A percentile compares a stretch with the other conserved stretches of the same genome.
phyloP scores from a whole-genome alignment of 1,140 invertebrate genomes.

The Tigriopus japonicus region DNA sequence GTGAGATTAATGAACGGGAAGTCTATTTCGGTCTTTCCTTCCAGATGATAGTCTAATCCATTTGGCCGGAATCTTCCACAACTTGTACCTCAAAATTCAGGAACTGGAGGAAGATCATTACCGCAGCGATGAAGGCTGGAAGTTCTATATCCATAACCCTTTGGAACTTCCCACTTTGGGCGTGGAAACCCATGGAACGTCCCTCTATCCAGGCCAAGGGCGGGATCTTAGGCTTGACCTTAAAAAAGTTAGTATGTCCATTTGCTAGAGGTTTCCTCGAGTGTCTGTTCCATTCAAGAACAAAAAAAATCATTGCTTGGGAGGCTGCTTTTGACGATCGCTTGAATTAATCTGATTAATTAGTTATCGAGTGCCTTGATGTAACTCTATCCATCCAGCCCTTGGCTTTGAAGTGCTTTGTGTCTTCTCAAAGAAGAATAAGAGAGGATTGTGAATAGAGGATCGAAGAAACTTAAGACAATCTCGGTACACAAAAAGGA shows the following conservation, averaged over 20 bases:
- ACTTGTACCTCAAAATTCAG: conserved; percentile 3
- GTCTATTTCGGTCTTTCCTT: not conserved
- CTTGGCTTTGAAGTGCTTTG: too few species aligned
- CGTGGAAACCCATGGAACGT: conserved; percentile 1
- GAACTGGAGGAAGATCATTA: not conserved
- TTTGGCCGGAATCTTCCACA: conserved; percentile 7
- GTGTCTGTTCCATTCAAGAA: too few species aligned
- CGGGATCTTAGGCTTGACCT: conserved; percentile 1
- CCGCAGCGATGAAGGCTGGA: not conserved
- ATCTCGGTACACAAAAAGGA: too few species aligned
- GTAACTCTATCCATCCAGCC: too few species aligned
- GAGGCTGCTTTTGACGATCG: too few species aligned
- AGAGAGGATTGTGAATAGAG: too few species aligned
- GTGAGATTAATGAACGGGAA: not conserved
- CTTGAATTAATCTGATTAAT: too few species aligned
- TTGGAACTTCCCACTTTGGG: not conserved
- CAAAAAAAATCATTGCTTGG: too few species aligned
- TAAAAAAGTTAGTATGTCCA: not conserved
- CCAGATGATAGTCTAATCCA: not conserved
- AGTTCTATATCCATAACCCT: not conserved
- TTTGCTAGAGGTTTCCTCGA: not conserved
- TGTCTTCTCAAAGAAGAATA: too few species aligned
- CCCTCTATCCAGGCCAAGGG: conserved; percentile 2
- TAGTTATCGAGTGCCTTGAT: too few species aligned
- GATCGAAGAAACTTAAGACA: too few species aligned